Evolutionary conservation across 2,888 invertebrate genomes (phyloP).

Genomic region (Zhengitettix transpicula): DNA sequence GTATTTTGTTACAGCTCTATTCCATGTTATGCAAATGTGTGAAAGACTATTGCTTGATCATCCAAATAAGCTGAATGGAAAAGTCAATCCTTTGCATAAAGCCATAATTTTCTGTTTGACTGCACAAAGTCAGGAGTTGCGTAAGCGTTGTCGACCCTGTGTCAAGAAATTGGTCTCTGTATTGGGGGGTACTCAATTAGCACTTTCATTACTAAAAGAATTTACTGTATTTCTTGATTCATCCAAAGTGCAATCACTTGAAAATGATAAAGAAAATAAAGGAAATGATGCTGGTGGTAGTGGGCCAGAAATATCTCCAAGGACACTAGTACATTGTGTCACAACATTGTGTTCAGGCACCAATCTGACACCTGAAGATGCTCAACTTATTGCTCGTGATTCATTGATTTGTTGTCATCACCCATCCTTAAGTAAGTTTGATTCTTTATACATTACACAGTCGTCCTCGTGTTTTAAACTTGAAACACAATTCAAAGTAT

Average conservation of each 20-base stretch:
- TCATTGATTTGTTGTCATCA: constrained; percentile 59
- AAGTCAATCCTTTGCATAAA: constrained; percentile 46
- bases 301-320: constrained; percentile 16
- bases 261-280: constrained; percentile 24
- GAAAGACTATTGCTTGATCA: constrained; percentile 55
- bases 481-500: too few species aligned
- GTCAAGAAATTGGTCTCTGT: constrained; percentile 42
- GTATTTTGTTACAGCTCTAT: constrained; percentile 33
- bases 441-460: too few species aligned
- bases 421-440: constrained; percentile 38
- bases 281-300: constrained; percentile 20
- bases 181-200: constrained; percentile 40
- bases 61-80: constrained; percentile 46
- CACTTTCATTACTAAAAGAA: constrained; percentile 45
- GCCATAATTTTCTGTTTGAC: constrained; percentile 54
- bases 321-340: constrained; percentile 26
- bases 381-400: constrained; percentile 43
- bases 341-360: constrained; percentile 25
- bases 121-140: constrained; percentile 40
- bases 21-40: constrained; percentile 55
- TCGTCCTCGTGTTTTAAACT: too few species aligned
- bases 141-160: constrained; percentile 40
- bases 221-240: constrained; percentile 29
- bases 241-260: not conserved
- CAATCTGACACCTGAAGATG: constrained; percentile 30